Conservation (phyloP, 2,888 invertebrate genomes). For the Blastobasis lacticolella region DNA sequence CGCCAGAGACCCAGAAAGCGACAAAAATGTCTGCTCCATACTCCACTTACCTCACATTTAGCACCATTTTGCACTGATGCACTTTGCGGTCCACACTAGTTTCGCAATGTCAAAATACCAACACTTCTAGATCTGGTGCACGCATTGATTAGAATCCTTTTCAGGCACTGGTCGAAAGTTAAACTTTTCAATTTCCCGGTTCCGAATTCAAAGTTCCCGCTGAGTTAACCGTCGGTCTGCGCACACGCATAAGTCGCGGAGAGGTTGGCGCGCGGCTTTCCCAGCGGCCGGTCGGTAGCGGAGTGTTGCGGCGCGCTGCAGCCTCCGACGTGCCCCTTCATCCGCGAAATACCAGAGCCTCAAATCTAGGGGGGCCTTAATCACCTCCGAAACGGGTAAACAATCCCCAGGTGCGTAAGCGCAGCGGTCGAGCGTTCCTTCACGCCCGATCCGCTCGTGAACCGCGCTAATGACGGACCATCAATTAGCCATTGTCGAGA, state of each 20-base stretch:
- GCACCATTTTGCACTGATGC: conserved; percentile 55
- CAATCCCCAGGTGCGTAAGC: conserved; percentile 38
- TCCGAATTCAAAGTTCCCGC: neutral
- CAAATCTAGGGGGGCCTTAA: conserved; percentile 33
- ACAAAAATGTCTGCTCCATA: conserved; percentile 23
- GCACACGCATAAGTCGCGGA: conserved; percentile 1
- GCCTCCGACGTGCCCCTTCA: conserved; percentile 49
- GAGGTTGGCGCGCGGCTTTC: conserved; percentile 34
- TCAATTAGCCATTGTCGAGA: conserved; percentile 21
- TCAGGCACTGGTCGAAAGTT: too few relatives aligned
- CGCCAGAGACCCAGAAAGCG: conserved; percentile 5
- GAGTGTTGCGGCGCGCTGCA: conserved; percentile 37
- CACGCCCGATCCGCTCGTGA: conserved; percentile 33
- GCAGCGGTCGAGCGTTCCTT: conserved; percentile 15
- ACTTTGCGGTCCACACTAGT: conserved; percentile 22
- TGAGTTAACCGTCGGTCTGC: neutral
- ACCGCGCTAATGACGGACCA: conserved; percentile 27
- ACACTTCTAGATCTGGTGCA: neutral
- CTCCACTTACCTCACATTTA: conserved; percentile 57
- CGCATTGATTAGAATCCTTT: too few relatives aligned
- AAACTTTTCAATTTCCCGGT: neutral
- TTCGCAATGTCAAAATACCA: neutral
- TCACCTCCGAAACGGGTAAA: conserved; percentile 40
- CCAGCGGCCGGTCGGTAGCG: conserved; percentile 30
- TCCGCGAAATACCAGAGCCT: conserved; percentile 40